A percentile compares a stretch with the other conserved stretches of the same genome.
Evolutionary conservation across 1,140 invertebrate genomes (phyloP).

Genomic region (Aleiodes sp.): DNA sequence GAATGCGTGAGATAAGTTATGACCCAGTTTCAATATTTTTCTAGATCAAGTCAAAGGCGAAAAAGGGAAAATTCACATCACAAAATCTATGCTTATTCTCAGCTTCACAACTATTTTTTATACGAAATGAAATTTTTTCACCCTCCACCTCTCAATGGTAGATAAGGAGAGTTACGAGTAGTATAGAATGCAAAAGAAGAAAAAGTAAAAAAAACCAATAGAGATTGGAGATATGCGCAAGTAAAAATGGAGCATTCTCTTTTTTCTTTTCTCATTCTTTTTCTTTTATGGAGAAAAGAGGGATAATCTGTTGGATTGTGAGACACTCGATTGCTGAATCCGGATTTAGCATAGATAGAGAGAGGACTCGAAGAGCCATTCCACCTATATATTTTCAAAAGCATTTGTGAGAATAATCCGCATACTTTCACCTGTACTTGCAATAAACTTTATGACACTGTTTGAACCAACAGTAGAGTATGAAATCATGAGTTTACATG

Average conservation of each 20-base stretch:
- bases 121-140: background rate
- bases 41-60: too few species aligned
- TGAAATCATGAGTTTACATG: background rate
- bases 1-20: too few species aligned
- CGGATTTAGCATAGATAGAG: conserved; percentile 34
- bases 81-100: too few species aligned
- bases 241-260: conserved; percentile 1
- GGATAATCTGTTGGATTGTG: conserved; percentile 13
- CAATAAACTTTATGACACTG: background rate
- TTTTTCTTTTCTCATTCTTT: too few species aligned
- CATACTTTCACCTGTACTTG: background rate
- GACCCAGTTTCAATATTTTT: too few species aligned
- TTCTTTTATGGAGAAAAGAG: too few species aligned
- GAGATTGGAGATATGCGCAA: background rate
- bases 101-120: background rate
- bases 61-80: too few species aligned
- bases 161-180: background rate
- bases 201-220: too few species aligned
- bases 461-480: background rate
- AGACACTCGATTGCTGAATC: conserved; percentile 22
- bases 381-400: background rate
- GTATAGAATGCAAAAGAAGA: conserved; percentile 9
- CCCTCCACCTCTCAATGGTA: background rate
- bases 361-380: background rate
- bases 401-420: background rate